A percentile compares a stretch with the other conserved stretches of the same genome.
These are phyloP conservation scores for Grallaria varia DNA, from an alignment of 2,113 vertebrate genomes.

Conservation along the genomic window DNA sequence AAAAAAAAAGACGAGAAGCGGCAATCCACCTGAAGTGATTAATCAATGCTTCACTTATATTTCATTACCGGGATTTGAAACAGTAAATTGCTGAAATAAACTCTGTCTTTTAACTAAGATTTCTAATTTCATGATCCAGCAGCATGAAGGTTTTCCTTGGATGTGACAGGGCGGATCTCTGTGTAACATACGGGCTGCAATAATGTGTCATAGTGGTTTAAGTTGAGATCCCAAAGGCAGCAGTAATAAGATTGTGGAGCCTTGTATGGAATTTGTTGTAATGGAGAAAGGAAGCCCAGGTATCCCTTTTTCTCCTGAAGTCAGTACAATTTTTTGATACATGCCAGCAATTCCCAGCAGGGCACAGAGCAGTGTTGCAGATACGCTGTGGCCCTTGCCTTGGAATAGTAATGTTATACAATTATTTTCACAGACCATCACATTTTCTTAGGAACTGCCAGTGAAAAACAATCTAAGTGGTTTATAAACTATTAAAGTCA, in stretches of 20 bases:
- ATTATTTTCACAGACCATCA: neutral
- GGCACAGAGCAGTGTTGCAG: neutral
- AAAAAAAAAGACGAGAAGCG: fast-evolving
- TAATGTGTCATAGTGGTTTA: neutral
- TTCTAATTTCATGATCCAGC: neutral
- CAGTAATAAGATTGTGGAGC: neutral
- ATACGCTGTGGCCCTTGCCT: neutral
- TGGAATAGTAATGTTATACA: neutral
- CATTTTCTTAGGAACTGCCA: neutral
- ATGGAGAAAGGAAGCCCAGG: neutral
- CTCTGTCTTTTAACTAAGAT: neutral
- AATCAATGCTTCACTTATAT: neutral
- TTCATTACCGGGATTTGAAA: neutral
- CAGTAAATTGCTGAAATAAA: neutral
- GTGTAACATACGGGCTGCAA: neutral
- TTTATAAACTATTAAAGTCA: neutral
- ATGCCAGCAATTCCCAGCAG: neutral
- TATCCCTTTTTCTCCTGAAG: neutral
- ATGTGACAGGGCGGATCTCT: neutral
- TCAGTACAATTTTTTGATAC: neutral
- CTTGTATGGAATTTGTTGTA: neutral
- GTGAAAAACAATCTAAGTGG: neutral
- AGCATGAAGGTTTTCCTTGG: neutral
- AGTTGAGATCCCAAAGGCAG: neutral
- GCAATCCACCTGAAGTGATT: neutral